Conservation (phyloP, 2,797 vertebrate species). For the Chrosomus eos region DNA sequence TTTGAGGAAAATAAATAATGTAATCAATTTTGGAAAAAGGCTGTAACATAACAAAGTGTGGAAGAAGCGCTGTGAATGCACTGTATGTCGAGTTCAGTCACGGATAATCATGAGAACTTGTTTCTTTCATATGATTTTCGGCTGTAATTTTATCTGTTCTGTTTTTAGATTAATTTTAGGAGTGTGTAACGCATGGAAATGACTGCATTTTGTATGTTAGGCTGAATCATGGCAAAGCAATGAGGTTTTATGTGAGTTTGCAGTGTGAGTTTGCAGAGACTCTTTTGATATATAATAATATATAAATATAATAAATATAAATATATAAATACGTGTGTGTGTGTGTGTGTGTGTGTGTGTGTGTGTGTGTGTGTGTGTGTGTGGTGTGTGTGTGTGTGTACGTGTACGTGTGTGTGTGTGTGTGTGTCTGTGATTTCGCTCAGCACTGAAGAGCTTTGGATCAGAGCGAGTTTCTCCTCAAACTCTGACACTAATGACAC, state of each 20-base stretch:
- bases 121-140: neutral
- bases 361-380: neutral
- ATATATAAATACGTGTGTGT: too few relatives aligned
- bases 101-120: neutral
- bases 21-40: too few relatives aligned
- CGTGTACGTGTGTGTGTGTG: neutral
- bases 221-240: neutral
- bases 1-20: too few relatives aligned
- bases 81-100: neutral
- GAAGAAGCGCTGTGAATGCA: too few relatives aligned
- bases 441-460: slow-evolving; percentile 44
- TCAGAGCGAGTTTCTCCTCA: slow-evolving; percentile 22
- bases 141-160: neutral
- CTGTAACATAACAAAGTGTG: too few relatives aligned
- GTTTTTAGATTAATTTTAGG: neutral
- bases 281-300: neutral
- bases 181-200: neutral
- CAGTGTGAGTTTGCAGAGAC: neutral
- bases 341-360: neutral
- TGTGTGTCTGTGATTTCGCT: slow-evolving; percentile 13
- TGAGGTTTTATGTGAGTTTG: neutral
- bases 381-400: neutral
- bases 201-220: neutral
- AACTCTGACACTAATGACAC: slow-evolving; percentile 47
- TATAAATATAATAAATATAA: too few relatives aligned